Base-by-base conservation (phyloP, 2,888 invertebrate species). In the Pachydiplax longipennis region DNA sequence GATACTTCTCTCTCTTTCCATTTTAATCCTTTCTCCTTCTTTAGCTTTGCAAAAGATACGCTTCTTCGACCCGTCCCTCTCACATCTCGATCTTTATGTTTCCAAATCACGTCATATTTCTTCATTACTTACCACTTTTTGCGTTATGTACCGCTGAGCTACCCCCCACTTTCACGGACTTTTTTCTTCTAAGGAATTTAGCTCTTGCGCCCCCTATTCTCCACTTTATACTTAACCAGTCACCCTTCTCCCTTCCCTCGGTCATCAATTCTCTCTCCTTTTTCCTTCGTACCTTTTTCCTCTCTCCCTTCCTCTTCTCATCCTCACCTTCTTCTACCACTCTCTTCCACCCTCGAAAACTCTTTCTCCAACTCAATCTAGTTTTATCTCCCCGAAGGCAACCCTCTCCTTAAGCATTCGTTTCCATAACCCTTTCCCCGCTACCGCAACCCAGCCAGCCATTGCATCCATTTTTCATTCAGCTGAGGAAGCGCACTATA, bases 381-480 rank as follows among this genome's bases (percentile, higher is more conserved):
- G 44, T 44, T 44, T 44, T 44, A 44, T 44, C 44, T 53, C 53
- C 53, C 53, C 53, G 18, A 53, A 18, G 53, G 53, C 53, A 53
- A 53, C 53, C 53, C 53, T 53, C 53, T 18, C 53, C 18, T 53
- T 53, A 53, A 53, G 53, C 53, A 53, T 53, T 53, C 53, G 53
- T 53, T 53, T 53, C 53, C 53, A 53, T 53, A 53, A 53, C 53
- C 13, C 48, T 22, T 22, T 81, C 44, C n/a, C 4, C 22, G 12
- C 48, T 25, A 31, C 25, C 48, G 4, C 48, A 48, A 25, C 48
- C 48, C 48, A 8, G 8, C 25, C 48, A 58, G 53, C 53, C 53
- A 25, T 58, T 35, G 31, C 83, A 58, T 83, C 31, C 83, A 83
- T 83, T 35, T 18, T 83, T 83, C 58, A 53, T 83, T 58, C 83